Evolutionary conservation across 2,888 invertebrate genomes (phyloP), one percentile per base, ranked within the genome.

Genomic region (Orthonevra nobilis): DNA sequence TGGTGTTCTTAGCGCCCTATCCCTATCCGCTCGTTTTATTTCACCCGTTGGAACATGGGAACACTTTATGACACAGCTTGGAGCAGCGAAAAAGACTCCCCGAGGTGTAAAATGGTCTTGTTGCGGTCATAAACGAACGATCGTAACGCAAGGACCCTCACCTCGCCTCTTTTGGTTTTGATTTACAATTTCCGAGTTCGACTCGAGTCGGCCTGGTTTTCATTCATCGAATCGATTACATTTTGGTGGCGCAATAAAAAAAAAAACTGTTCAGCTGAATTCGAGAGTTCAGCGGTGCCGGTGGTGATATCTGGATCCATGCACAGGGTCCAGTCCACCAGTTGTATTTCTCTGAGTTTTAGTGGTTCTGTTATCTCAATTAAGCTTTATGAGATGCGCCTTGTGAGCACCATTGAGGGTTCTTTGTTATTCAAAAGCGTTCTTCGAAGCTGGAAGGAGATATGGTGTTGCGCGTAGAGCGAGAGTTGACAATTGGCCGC

Each of bases 211-310:
- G 40, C 61, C 61, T 50, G 70, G 70, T 63, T 72, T 77, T 72
- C 77, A 77, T 77, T 77, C 77, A 77, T 72, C 46, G 72, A 70
- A n/a, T n/a, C n/a, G n/a, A n/a, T n/a, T n/a, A n/a, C n/a, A n/a
- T 70, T 32, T 20, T 30, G 68, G 14, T 48, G 23, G 30, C 52
- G 40, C 28, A n/a, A n/a, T n/a, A n/a, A n/a, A n/a, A n/a, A n/a
- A n/a, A n/a, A n/a, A n/a, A n/a, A n/a, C n/a, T 17, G 12, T 19
- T 23, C 56, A 46, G 20, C n/a, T 12, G 38, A 50, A 23, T 32
- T 42, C 17, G 34, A 63, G 30, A 66, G 66, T 50, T 58, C 73
- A 73, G 32, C 30, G n/a, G n/a, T n/a, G n/a, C n/a, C n/a, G n/a
- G 0, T 42, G 42, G 10, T 46, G 19, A 36, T 61, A 7, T 20